phyloP scores from a whole-genome alignment of 1,140 invertebrate genomes.

The Periplaneta americana region DNA sequence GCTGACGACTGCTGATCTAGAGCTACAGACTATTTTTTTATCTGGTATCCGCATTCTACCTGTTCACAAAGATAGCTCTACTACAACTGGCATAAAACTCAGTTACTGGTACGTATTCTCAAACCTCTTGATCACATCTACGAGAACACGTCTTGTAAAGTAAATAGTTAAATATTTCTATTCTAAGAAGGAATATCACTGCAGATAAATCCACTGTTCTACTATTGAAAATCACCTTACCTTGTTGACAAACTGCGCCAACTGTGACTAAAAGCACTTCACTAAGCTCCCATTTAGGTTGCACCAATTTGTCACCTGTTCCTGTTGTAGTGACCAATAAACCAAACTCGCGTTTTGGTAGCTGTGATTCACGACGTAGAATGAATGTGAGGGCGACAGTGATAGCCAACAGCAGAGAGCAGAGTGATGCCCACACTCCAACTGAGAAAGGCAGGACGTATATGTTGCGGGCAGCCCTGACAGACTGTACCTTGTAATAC shows the following conservation, averaged over 20 bases:
- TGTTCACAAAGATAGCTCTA: no score
- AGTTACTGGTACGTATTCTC: no score
- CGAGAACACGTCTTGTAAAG: no score
- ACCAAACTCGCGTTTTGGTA: not conserved
- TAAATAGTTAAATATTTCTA: no score
- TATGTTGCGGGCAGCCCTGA: conserved; percentile 1
- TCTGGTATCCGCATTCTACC: no score
- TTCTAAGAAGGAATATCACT: no score
- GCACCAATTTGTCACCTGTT: not conserved
- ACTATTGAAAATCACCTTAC: conserved; percentile 1
- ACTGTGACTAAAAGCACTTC: conserved; percentile 13
- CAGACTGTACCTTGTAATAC: conserved; percentile 10
- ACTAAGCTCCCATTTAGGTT: conserved; percentile 9
- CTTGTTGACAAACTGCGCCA: conserved; percentile 15
- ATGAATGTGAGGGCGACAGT: conserved; percentile 16
- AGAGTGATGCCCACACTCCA: conserved; percentile 10
- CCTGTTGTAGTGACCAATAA: not conserved
- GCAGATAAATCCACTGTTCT: no score
- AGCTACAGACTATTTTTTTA: no score
- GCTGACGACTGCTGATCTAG: no score
- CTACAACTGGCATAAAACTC: no score
- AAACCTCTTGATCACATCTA: no score
- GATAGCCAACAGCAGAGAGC: conserved; percentile 2
- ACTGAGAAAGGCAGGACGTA: conserved; percentile 12
- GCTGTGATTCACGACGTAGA: conserved; percentile 1